A percentile compares a stretch with the other conserved stretches of the same genome.
Conservation (phyloP, 2,888 invertebrate species). For the Tetheella fluctuosa region DNA sequence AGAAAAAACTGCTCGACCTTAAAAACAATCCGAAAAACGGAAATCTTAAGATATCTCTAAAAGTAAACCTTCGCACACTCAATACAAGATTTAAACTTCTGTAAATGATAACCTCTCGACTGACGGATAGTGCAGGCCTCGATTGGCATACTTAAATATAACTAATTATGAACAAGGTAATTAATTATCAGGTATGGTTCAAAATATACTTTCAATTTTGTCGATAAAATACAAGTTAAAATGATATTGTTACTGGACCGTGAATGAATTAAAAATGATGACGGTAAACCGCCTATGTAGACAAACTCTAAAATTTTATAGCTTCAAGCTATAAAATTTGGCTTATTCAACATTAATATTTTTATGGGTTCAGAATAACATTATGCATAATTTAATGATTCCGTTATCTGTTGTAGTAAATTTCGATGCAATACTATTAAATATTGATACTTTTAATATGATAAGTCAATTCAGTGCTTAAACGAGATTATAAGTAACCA, state of each 20-base stretch:
- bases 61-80: constrained; percentile 4
- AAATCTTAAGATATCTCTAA: neutral
- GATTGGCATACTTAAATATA: constrained; percentile 10
- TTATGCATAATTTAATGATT: neutral
- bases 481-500: neutral
- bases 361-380: neutral
- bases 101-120: neutral
- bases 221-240: neutral
- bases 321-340: too few species aligned
- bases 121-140: neutral
- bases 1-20: neutral
- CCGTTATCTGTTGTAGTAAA: neutral
- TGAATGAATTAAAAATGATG: neutral
- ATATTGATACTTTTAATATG: neutral
- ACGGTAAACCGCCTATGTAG: neutral
- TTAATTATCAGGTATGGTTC: constrained; percentile 3
- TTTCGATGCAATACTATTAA: neutral
- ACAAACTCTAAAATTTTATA: neutral
- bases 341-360: neutral
- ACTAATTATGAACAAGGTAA: constrained; percentile 15
- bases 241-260: neutral
- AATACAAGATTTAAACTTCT: neutral
- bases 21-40: neutral
- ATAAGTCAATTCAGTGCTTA: neutral
- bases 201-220: constrained; percentile 1